Base-by-base conservation (phyloP, 2,113 vertebrate genomes). In the Grus americana region DNA sequence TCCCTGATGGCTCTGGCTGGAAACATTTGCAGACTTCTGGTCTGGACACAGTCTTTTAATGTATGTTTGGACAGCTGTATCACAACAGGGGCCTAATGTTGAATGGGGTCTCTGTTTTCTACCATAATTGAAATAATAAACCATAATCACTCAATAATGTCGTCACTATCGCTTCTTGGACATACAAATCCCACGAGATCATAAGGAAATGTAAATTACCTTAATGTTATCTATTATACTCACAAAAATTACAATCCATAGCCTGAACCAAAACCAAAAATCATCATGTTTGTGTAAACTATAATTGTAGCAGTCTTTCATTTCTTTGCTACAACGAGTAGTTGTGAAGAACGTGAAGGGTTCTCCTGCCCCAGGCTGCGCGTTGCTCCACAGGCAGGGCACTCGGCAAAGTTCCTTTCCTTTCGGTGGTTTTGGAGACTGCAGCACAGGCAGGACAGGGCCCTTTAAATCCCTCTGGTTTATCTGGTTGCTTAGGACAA, bases 401-500 rank as follows among this genome's bases (percentile, higher is more conserved):
- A 3, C 55, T 42, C 50, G 12, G 73, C 50, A 63, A 47, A n/a
- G 34, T 40, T 71, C 26, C 47, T 87, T 93, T 71, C 26, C 47
- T 87, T 93, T 42, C 54, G 50, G 61, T 10, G 44, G 46, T n/a
- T 47, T 59, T 50, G 34, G 66, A 92, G 62, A 52, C 61, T 58
- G 24, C 2, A 58, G n/a, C 83, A 65, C 55, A 59, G 74, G 22
- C 15, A 78, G 74, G 74, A 62, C 46, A 90, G 67, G 76, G 38
- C 57, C 61, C 78, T 93, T 94, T 84, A 95, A 88, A 95, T 75
- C 47, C 24, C 57, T 79, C 34, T 72, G 46, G 34, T 95, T 95
- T 86, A 79, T 97, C 82, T 90, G 67, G 80, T 94, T 96, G 92
- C 86, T 91, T 46, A 23, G 87, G 74, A 81, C 67, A 95, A 92